Percentiles rank a stretch among this genome's conserved stretches.
These are phyloP conservation scores for Actenoides hombroni DNA, from an alignment of 2,113 vertebrate genomes.

Conservation along the genomic window DNA sequence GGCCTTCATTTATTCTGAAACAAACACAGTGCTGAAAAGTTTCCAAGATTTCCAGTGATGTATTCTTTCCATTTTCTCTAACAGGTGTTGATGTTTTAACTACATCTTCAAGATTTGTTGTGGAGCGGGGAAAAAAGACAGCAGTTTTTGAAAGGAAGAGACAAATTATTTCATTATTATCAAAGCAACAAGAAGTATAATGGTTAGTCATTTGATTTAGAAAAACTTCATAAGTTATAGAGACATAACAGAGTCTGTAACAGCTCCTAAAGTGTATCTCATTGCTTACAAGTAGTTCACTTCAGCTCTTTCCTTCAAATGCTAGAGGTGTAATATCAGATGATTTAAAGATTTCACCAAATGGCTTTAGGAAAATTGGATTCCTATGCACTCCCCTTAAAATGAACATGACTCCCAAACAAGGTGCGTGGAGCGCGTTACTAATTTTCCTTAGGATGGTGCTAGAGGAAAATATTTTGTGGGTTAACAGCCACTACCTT, in stretches of 20 bases:
- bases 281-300: not conserved
- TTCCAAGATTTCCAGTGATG: conserved; percentile 63
- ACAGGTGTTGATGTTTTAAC: conserved; percentile 54
- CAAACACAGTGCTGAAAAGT: conserved; percentile 48
- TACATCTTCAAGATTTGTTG: conserved; percentile 23
- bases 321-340: not conserved
- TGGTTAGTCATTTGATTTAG: not conserved
- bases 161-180: not conserved
- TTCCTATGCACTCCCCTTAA: not conserved
- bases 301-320: not conserved
- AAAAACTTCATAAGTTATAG: not conserved
- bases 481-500: not conserved
- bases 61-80: conserved; percentile 61
- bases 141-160: not conserved
- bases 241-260: not conserved
- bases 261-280: not conserved
- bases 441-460: not conserved
- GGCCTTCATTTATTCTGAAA: conserved; percentile 70
- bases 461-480: not conserved
- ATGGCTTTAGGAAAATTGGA: not conserved
- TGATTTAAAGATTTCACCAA: not conserved
- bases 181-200: not conserved
- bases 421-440: not conserved
- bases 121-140: not conserved
- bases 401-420: not conserved